A percentile compares a stretch with the other conserved stretches of the same genome.
These are phyloP conservation scores for Plutella xylostella DNA, from an alignment of 2,888 invertebrate species.

Conservation along the genomic window DNA sequence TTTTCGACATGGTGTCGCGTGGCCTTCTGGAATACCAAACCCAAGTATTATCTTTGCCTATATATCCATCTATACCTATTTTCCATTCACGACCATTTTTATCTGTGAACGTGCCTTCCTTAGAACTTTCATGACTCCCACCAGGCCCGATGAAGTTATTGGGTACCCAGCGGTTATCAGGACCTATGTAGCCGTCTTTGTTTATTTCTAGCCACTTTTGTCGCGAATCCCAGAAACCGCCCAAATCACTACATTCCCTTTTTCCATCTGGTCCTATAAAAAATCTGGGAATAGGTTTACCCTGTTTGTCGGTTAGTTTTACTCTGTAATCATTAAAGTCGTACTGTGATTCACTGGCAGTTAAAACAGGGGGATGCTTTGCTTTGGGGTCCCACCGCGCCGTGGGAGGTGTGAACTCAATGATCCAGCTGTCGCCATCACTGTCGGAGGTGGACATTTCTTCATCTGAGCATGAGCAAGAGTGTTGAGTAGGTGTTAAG, in stretches of 20 bases:
- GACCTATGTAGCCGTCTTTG: conserved; percentile 57
- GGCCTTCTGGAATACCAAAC: conserved; percentile 19
- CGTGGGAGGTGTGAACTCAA: conserved; percentile 54
- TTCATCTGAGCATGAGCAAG: conserved; percentile 56
- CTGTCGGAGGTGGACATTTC: conserved; percentile 47
- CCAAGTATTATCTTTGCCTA: conserved; percentile 55
- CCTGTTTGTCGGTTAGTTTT: conserved; percentile 46
- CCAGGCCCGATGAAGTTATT: conserved; percentile 54
- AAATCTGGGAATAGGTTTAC: conserved; percentile 49
- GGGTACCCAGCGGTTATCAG: conserved; percentile 55
- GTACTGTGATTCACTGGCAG: conserved; percentile 41
- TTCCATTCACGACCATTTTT: conserved; percentile 30
- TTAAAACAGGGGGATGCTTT: conserved; percentile 36
- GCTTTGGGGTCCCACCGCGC: conserved; percentile 48
- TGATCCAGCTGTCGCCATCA: conserved; percentile 56
- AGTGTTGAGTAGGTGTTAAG: conserved; percentile 37
- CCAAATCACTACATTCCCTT: conserved; percentile 54
- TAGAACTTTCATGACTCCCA: conserved; percentile 47
- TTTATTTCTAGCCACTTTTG: conserved; percentile 52
- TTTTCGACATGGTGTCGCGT: background rate
- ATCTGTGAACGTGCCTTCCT: conserved; percentile 49
- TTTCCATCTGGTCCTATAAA: conserved; percentile 58
- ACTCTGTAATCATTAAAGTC: conserved; percentile 57
- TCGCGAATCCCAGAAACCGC: conserved; percentile 51
- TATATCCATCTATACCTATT: conserved; percentile 53